A percentile compares a stretch with the other conserved stretches of the same genome.
phyloP scores from a whole-genome alignment of 2,113 vertebrate species.

The Semnornis frantzii region DNA sequence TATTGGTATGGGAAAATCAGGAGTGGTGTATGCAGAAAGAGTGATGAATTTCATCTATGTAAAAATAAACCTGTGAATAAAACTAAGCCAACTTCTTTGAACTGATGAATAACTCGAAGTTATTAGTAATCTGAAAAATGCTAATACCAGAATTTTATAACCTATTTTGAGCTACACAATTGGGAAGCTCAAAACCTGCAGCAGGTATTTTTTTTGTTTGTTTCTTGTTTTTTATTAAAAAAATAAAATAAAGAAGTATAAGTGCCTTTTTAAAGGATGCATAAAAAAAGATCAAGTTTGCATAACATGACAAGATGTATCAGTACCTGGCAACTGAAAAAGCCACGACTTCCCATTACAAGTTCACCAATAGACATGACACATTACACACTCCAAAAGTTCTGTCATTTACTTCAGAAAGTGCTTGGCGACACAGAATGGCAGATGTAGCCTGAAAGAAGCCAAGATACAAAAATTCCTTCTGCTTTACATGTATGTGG shows the following conservation, averaged over 20 bases:
- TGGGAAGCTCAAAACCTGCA: neutral
- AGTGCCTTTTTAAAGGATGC: neutral
- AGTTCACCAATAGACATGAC: neutral
- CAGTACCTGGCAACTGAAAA: neutral
- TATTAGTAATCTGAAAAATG: conserved; percentile 9
- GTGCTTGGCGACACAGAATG: neutral
- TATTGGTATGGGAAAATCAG: neutral
- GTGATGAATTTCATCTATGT: neutral
- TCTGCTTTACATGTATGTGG: neutral
- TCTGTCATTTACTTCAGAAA: neutral
- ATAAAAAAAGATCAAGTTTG: neutral
- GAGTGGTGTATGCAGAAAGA: neutral
- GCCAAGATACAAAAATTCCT: neutral
- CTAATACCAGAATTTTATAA: conserved; percentile 15
- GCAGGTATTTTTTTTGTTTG: neutral
- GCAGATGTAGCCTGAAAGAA: neutral
- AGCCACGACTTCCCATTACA: neutral
- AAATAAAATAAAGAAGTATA: neutral
- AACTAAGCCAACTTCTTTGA: conserved; percentile 7
- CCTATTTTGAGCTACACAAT: neutral
- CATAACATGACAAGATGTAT: neutral
- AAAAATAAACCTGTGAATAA: conserved; percentile 35
- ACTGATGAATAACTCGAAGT: conserved; percentile 11
- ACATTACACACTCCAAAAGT: neutral
- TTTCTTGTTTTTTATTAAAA: neutral